These are phyloP conservation scores for Lydus trimaculatus DNA, from an alignment of 2,888 invertebrate species.

Conservation along the genomic window DNA sequence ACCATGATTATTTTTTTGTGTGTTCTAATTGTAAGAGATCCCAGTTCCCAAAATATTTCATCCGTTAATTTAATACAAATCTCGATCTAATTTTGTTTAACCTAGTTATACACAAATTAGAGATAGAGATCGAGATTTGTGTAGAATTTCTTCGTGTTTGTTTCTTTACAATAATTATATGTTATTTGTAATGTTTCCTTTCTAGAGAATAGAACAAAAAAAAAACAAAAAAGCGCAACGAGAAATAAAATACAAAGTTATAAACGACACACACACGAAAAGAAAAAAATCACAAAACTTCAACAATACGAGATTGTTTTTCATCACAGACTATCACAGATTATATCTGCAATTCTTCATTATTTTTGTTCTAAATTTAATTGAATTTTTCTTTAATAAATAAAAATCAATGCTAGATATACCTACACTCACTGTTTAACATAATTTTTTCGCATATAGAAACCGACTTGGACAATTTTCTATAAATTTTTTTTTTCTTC, in stretches of 20 bases:
- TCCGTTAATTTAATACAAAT: too few relatives aligned
- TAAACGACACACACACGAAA: not conserved
- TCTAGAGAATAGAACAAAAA: not conserved
- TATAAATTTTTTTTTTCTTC: slow-evolving; percentile 9
- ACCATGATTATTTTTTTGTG: slow-evolving; percentile 47
- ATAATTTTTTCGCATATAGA: slow-evolving; percentile 40
- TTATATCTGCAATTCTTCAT: slow-evolving; percentile 58
- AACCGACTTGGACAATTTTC: slow-evolving; percentile 34
- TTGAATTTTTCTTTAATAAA: too few relatives aligned
- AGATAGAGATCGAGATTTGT: not conserved
- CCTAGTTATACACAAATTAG: too few relatives aligned
- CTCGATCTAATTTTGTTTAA: too few relatives aligned
- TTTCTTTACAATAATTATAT: not conserved
- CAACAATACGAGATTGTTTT: slow-evolving; percentile 37
- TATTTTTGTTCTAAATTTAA: slow-evolving; percentile 14
- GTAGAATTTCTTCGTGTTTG: not conserved
- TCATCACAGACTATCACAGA: slow-evolving; percentile 61
- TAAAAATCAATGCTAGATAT: too few relatives aligned
- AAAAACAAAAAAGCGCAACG: slow-evolving; percentile 5
- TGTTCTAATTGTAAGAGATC: not conserved
- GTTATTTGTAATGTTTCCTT: not conserved
- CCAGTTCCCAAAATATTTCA: too few relatives aligned
- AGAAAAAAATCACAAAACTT: slow-evolving; percentile 27
- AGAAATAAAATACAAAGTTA: slow-evolving; percentile 3
- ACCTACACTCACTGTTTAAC: slow-evolving; percentile 36